A percentile compares a stretch with the other conserved stretches of the same genome.
These are phyloP conservation scores for Phrynocephalus versicolor DNA, from an alignment of 2,113 vertebrate species.

Conservation along the genomic window DNA sequence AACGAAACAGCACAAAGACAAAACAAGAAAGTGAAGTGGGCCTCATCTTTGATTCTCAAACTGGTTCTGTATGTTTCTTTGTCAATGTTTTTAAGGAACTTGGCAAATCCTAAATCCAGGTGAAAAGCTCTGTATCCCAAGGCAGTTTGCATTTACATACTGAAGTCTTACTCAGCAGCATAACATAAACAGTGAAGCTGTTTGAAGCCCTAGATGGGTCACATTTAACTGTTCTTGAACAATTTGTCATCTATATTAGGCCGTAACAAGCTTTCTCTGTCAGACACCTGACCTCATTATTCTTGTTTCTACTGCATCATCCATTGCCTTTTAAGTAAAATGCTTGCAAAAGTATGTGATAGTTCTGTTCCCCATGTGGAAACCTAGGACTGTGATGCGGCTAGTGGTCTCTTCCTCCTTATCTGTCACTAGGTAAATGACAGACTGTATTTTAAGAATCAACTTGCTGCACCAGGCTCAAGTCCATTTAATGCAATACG, in stretches of 20 bases:
- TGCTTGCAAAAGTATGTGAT: background rate
- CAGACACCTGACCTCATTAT: conserved; percentile 39
- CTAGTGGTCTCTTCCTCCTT: background rate
- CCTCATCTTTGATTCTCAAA: conserved; percentile 46
- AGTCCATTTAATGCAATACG: background rate
- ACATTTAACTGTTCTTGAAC: conserved; percentile 65
- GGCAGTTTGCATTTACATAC: conserved; percentile 67
- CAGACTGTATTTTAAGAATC: background rate
- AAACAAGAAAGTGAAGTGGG: conserved; percentile 59
- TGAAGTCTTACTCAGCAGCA: conserved; percentile 61
- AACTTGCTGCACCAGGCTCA: background rate
- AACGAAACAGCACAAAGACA: conserved; percentile 48
- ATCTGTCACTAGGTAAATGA: background rate
- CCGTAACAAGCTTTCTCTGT: conserved; percentile 65
- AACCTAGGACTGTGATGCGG: background rate
- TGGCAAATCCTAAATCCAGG: conserved; percentile 55
- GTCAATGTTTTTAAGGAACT: conserved; percentile 60
- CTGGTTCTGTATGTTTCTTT: background rate
- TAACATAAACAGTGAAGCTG: conserved; percentile 50
- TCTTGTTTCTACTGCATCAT: conserved; percentile 29
- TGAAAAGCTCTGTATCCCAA: conserved; percentile 58
- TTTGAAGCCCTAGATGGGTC: conserved; percentile 57
- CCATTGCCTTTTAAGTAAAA: conserved; percentile 31
- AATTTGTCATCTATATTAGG: conserved; percentile 57
- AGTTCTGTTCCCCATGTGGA: background rate